phyloP scores from a whole-genome alignment of 2,888 invertebrate genomes.

The Eugnorisma glareosa region DNA sequence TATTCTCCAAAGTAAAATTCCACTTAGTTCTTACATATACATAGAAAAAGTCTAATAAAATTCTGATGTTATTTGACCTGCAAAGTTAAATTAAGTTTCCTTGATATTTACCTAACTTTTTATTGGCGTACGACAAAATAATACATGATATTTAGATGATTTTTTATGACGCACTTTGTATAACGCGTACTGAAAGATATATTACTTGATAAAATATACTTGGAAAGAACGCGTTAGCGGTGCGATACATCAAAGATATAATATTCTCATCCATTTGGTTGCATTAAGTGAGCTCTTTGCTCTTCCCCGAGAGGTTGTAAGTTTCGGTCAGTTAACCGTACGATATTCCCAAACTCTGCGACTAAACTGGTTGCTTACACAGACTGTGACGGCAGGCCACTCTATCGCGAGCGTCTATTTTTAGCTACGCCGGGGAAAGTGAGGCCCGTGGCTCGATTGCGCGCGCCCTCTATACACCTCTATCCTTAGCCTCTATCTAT shows the following conservation, averaged over 20 bases:
- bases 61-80: slow-evolving; percentile 45
- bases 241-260: slow-evolving; percentile 49
- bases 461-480: slow-evolving; percentile 78
- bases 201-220: slow-evolving; percentile 34
- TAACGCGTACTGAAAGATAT: slow-evolving; percentile 32
- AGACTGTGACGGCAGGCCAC: slow-evolving; percentile 76
- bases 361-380: slow-evolving; percentile 64
- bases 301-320: slow-evolving; percentile 43
- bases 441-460: slow-evolving; percentile 82
- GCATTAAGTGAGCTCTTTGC: slow-evolving; percentile 39
- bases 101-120: slow-evolving; percentile 43
- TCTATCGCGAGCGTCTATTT: slow-evolving; percentile 87
- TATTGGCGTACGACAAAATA: slow-evolving; percentile 37
- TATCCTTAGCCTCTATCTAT: slow-evolving; percentile 78
- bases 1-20: slow-evolving; percentile 47
- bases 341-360: slow-evolving; percentile 51
- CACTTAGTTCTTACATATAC: slow-evolving; percentile 18
- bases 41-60: slow-evolving; percentile 37
- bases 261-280: slow-evolving; percentile 48
- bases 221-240: slow-evolving; percentile 39
- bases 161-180: slow-evolving; percentile 48
- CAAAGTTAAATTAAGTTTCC: slow-evolving; percentile 60
- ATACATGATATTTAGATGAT: slow-evolving; percentile 47
- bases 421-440: slow-evolving; percentile 87
- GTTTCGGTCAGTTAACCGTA: slow-evolving; percentile 60